These are phyloP conservation scores for Manis pentadactyla DNA, from an alignment of 2,797 vertebrate species.

Conservation along the genomic window DNA sequence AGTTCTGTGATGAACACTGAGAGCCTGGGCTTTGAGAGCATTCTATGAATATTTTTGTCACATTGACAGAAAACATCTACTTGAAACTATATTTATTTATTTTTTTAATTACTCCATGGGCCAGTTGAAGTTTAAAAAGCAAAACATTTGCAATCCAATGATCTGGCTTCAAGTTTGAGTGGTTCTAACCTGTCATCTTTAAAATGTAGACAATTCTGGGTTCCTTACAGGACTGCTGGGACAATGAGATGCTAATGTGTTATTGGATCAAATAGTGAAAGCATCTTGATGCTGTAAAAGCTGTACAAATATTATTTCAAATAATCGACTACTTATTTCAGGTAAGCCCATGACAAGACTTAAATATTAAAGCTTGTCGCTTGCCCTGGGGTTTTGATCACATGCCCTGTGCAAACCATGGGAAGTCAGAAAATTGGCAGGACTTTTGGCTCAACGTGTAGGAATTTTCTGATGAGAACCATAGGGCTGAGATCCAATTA, in stretches of 20 bases:
- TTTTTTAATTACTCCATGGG: neutral
- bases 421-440: neutral
- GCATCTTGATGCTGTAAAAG: neutral
- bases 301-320: neutral
- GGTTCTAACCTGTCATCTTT: neutral
- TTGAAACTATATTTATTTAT: neutral
- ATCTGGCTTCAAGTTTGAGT: neutral
- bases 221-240: neutral
- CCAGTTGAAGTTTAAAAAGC: neutral
- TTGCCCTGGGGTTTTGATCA: conserved; percentile 9
- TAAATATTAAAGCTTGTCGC: conserved; percentile 9
- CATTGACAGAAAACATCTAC: neutral
- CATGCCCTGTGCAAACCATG: neutral
- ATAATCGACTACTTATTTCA: neutral
- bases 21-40: neutral
- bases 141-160: neutral
- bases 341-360: neutral
- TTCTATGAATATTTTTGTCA: neutral
- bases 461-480: conserved; percentile 11
- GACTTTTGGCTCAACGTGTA: neutral
- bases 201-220: neutral
- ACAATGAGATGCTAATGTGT: neutral
- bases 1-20: neutral
- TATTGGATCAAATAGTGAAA: neutral
- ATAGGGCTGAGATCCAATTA: neutral